A percentile compares a stretch with the other conserved stretches of the same genome.
Evolutionary conservation across 2,888 invertebrate genomes (phyloP).

Genomic region (Ectobius pallidus): DNA sequence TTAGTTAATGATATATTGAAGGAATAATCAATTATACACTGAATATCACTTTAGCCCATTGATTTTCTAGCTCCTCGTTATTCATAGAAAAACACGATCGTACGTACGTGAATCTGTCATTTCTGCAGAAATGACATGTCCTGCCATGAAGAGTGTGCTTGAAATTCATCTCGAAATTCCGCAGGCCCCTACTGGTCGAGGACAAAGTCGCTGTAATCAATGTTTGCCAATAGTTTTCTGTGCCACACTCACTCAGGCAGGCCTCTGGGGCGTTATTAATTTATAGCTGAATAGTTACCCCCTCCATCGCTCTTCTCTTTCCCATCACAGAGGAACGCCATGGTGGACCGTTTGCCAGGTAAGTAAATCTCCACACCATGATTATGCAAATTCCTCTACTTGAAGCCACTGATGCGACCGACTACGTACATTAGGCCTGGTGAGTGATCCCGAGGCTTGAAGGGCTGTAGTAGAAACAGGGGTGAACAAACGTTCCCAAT

Average conservation of each 20-base stretch:
- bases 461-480: neutral
- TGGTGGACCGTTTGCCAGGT: neutral
- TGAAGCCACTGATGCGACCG: neutral
- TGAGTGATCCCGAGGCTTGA: neutral
- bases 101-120: conserved; percentile 1
- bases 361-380: neutral
- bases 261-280: neutral
- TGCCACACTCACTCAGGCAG: neutral
- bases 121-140: neutral
- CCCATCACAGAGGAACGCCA: neutral
- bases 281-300: neutral
- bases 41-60: too few species aligned
- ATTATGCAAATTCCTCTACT: neutral
- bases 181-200: neutral
- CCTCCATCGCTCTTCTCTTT: too few species aligned
- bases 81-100: too few species aligned
- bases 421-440: neutral
- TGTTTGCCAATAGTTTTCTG: conserved; percentile 9
- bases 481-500: too few species aligned
- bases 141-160: too few species aligned
- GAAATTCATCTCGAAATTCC: too few species aligned
- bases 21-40: too few species aligned
- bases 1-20: too few species aligned
- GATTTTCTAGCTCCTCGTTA: too few species aligned
- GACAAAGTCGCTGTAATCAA: neutral